A percentile compares a stretch with the other conserved stretches of the same genome.
Conservation (phyloP, 2,888 invertebrate genomes). For the Drosophila helvetica region DNA sequence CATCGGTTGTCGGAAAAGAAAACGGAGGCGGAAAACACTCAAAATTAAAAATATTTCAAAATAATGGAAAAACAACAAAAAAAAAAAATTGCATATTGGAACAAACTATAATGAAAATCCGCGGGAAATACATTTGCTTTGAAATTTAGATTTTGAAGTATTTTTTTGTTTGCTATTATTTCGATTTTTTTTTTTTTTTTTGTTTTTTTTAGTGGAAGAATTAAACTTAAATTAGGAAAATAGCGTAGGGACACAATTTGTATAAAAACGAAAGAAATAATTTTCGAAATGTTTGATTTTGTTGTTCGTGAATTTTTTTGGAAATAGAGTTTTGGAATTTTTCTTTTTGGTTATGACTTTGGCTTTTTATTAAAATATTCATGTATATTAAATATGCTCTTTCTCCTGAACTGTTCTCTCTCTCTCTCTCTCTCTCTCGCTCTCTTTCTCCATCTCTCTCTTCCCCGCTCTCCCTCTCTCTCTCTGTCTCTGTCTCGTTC, state of each 20-base stretch:
- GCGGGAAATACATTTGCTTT: constrained; percentile 19
- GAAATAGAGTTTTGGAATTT: constrained; percentile 38
- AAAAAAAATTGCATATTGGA: constrained; percentile 15
- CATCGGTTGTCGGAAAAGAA: constrained; percentile 33
- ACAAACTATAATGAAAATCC: constrained; percentile 14
- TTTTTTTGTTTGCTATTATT: constrained; percentile 7
- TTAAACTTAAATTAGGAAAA: constrained; percentile 29
- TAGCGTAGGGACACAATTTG: constrained; percentile 28
- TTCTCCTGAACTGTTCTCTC: constrained; percentile 67
- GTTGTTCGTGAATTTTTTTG: constrained; percentile 37
- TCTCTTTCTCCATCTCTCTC: constrained; percentile 23
- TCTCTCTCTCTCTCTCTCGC: constrained; percentile 28
- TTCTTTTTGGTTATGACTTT: constrained; percentile 70
- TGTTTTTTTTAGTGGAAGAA: constrained; percentile 24
- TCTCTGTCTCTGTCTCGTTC: constrained; percentile 36
- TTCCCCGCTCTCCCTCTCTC: constrained; percentile 32
- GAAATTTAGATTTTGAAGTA: constrained; percentile 12
- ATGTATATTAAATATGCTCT: constrained; percentile 67
- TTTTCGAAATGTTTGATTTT: constrained; percentile 23
- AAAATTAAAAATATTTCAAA: constrained; percentile 36
- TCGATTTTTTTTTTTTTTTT: background rate
- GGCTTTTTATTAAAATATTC: constrained; percentile 76
- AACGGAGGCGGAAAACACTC: constrained; percentile 52
- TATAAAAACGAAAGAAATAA: constrained; percentile 18
- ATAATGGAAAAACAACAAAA: constrained; percentile 8